Base-by-base conservation (phyloP, 2,113 vertebrate genomes). In the Xyrauchen texanus region DNA sequence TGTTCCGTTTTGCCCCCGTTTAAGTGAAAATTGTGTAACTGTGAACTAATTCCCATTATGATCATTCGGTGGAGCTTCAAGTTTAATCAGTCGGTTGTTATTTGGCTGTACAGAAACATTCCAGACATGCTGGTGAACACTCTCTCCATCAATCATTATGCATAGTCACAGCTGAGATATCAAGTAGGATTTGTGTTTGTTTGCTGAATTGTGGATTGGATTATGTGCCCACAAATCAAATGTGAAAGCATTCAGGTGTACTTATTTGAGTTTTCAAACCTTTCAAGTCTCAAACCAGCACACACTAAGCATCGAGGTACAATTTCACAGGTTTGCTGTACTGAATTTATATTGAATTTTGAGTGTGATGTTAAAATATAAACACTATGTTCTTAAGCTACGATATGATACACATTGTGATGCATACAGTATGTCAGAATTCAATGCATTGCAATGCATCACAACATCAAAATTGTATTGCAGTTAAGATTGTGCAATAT, bases 21-120 rank as follows among this genome's bases (percentile, higher is more conserved):
- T 67, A 70, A 66, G 45, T 47, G 8, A 52, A 42, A 46, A 62
- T 79, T 81, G 75, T 55, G 72, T 67, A 84, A 76, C 15, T 10
- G 12, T 62, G 72, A 82, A 76, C 72, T 79, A 53, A 44, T 51
- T 79, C 10, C 71, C 65, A 51, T 63, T 63, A 63, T 52, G 8
- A 61, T 77, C 60, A 55, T 74, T 79, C 64, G 46, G 53, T 49
- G 68, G 46, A 62, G 52, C 10, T 75, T 63, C 5, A 55, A n/a
- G 46, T 78, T 75, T 76, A 58, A 62, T 45, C 16, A 64, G 63
- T 47, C 68, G 55, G 49, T 16, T 12, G 42, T 62, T n/a, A 61
- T 52, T 64, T 45, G n/a, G 47, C 63, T 71, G 52, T 62, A 63
- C 61, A 15, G 21, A 74, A 16, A 63, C 11, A 49, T 68, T 62